Base-by-base conservation (phyloP, 1,140 invertebrate species). In the Listronotus bonariensis region DNA sequence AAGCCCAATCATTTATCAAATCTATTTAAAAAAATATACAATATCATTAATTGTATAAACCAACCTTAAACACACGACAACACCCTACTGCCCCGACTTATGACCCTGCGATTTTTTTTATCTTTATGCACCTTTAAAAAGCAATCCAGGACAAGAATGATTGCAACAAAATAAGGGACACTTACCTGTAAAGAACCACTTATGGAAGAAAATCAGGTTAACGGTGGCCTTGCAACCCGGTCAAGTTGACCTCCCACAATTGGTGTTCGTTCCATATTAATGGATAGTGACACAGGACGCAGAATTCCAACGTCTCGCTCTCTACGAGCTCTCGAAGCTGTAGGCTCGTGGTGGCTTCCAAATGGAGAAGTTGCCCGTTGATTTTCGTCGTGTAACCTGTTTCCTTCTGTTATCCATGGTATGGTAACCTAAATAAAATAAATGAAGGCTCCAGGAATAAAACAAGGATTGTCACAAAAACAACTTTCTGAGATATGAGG, bases 1-100 rank as follows among this genome's bases (percentile, higher is more conserved):
- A 92, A 0, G 93, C 87, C 97, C 97, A 99, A 77, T 99, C 97
- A 74, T 96, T 93, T 12, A 98, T 90, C 72, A 99, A 83, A 82
- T 97, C 89, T 89, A 72, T 42, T 79, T 61, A 49, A 56, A 14
- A n/a, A 36, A 60, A 26, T 5, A 26, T 26, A 26, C 20, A 26
- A 26, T 5, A 26, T 3, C 20, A 1, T 26, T 26, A 26, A 26
- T 26, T 26, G 20, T 5, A 26, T 5, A 26, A 26, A n/a, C n/a
- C n/a, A n/a, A n/a, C n/a, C 5, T 26, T 3, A 5, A 26, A 5
- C 20, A 26, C 1, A 26, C 1, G 20, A 26, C 20, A 26, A 1
- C 20, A 3, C 20, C 20, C 20, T 26, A 26, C 5, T 3, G 20
- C 20, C 5, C 20, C 5, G 20, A 26, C 20, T 5, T 26, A 26